Evolutionary conservation across 2,888 invertebrate species (phyloP).

Genomic region (Halictus quadricinctus): DNA sequence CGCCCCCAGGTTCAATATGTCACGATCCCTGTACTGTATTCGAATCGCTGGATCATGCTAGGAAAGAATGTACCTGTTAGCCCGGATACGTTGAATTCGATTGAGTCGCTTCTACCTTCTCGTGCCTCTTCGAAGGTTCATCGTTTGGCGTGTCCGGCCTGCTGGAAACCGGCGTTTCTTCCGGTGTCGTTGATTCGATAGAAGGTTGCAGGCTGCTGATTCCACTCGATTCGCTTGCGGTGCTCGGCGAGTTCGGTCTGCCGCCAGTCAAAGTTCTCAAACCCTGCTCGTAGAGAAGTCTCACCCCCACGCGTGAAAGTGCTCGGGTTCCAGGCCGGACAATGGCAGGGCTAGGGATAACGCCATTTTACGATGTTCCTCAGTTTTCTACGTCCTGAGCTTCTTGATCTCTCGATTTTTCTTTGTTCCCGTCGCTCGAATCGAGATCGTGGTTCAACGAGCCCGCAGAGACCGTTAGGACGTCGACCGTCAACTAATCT

Average conservation of each 20-base stretch:
- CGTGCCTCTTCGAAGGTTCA: slow-evolving; percentile 25
- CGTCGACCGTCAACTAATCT: slow-evolving; percentile 61
- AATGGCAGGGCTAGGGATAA: slow-evolving; percentile 86
- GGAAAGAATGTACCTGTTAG: slow-evolving; percentile 4
- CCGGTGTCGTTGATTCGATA: slow-evolving; percentile 81
- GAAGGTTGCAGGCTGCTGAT: slow-evolving; percentile 85
- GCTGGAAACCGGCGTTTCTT: slow-evolving; percentile 60
- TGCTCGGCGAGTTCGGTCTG: slow-evolving; percentile 83
- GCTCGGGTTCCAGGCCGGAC: slow-evolving; percentile 84
- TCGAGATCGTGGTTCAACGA: background rate
- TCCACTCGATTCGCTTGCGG: slow-evolving; percentile 86
- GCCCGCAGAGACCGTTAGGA: slow-evolving; percentile 53
- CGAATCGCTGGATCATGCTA: slow-evolving; percentile 63
- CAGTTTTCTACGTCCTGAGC: background rate
- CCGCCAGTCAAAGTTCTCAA: slow-evolving; percentile 59
- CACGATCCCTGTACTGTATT: slow-evolving; percentile 84
- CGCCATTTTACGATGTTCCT: slow-evolving; percentile 82
- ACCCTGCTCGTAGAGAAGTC: slow-evolving; percentile 81
- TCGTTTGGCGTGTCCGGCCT: slow-evolving; percentile 63
- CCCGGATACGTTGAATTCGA: background rate
- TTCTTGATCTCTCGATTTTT: background rate
- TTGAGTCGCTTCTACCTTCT: slow-evolving; percentile 36
- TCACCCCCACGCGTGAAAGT: slow-evolving; percentile 83
- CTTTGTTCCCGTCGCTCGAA: background rate
- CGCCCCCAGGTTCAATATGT: slow-evolving; percentile 85